Conservation (phyloP, 2,888 invertebrate species). For the Tenthredo scrophulariae region DNA sequence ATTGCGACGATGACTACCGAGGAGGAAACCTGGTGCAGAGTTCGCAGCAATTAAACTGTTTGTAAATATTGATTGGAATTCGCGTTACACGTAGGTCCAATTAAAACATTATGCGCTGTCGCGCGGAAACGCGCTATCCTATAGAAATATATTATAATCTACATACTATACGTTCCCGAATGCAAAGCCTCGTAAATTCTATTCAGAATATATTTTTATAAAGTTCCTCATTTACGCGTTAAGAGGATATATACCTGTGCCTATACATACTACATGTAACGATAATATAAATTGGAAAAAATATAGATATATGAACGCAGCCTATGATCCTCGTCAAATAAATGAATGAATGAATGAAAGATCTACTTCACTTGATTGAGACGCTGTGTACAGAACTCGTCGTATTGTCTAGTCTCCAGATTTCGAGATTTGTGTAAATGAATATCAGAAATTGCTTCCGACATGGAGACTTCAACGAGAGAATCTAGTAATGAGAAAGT, state of each 20-base stretch:
- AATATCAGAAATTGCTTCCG: background rate
- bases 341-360: background rate
- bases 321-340: background rate
- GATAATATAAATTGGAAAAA: background rate
- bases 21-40: constrained; percentile 5
- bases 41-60: constrained; percentile 42
- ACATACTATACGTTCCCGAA: background rate
- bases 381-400: background rate
- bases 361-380: background rate
- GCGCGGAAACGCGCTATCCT: constrained; percentile 3
- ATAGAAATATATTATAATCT: background rate
- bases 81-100: constrained; percentile 20
- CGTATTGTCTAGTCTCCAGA: background rate
- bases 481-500: background rate
- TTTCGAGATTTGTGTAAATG: background rate
- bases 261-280: background rate
- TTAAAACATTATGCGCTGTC: constrained; percentile 41
- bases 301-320: background rate
- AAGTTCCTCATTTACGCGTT: background rate
- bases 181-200: background rate
- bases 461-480: background rate
- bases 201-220: constrained; percentile 14
- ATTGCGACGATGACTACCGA: constrained; percentile 9
- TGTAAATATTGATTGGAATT: constrained; percentile 45
- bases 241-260: background rate